A percentile compares a stretch with the other conserved stretches of the same genome.
phyloP scores from a whole-genome alignment of 2,888 invertebrate species.

The Neoitamus cyanurus region DNA sequence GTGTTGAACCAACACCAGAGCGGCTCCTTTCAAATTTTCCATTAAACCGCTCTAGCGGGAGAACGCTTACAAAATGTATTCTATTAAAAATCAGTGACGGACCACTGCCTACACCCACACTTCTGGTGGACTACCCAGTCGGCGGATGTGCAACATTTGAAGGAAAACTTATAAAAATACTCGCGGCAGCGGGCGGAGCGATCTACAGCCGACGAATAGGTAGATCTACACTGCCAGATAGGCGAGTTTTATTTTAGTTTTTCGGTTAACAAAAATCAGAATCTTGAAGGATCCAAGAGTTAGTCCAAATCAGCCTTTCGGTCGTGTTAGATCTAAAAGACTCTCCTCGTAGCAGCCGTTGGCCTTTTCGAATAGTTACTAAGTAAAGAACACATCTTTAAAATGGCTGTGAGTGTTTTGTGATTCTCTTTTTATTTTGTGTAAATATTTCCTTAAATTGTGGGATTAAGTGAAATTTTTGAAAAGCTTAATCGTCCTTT shows the following conservation, averaged over 20 bases:
- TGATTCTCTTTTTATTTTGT: not conserved
- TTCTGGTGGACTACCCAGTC: not conserved
- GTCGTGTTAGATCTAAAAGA: conserved; percentile 29
- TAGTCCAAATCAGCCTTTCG: conserved; percentile 49
- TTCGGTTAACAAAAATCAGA: conserved; percentile 50
- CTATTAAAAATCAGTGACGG: conserved; percentile 31
- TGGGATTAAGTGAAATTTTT: not conserved
- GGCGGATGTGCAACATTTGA: not conserved
- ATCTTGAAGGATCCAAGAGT: conserved; percentile 27
- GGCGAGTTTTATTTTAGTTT: conserved; percentile 37
- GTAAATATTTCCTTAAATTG: not conserved
- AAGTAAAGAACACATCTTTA: not conserved
- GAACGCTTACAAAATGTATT: conserved; percentile 16
- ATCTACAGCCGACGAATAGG: conserved; percentile 21
- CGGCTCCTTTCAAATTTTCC: conserved; percentile 1
- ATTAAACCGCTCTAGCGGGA: not conserved
- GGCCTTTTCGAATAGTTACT: not conserved
- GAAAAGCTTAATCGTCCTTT: not conserved
- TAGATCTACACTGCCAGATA: conserved; percentile 6
- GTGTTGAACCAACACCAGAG: not conserved
- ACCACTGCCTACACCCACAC: conserved; percentile 4
- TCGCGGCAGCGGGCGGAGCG: not conserved
- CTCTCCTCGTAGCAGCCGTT: not conserved
- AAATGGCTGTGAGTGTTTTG: conserved; percentile 52
- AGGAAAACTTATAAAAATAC: conserved; percentile 34